Percentiles rank a stretch among this genome's conserved stretches.
phyloP scores from a whole-genome alignment of 2,888 invertebrate genomes.

The Dryocosmus kuriphilus region DNA sequence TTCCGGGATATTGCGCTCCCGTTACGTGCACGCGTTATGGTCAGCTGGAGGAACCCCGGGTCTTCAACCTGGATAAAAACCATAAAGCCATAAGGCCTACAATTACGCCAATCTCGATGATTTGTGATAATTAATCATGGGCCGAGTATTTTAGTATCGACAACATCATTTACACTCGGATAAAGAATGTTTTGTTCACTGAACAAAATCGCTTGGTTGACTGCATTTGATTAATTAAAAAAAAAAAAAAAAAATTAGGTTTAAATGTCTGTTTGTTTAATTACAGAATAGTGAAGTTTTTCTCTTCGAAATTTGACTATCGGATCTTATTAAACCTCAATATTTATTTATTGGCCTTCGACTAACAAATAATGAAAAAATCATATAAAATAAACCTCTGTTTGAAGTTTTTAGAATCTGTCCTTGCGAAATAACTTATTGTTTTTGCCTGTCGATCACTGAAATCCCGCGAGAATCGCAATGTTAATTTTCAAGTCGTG shows the following conservation, averaged over 20 bases:
- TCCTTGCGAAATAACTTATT: not conserved
- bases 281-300: too few relatives aligned
- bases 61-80: slow-evolving; percentile 57
- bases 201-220: too few relatives aligned
- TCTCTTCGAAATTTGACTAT: too few relatives aligned
- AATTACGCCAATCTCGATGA: slow-evolving; percentile 64
- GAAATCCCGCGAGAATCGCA: slow-evolving; percentile 65
- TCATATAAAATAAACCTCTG: not conserved
- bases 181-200: too few relatives aligned
- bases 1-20: slow-evolving; percentile 71
- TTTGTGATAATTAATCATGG: slow-evolving; percentile 9
- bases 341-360: too few relatives aligned
- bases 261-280: too few relatives aligned
- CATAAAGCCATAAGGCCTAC: slow-evolving; percentile 68
- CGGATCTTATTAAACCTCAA: too few relatives aligned
- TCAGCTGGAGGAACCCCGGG: slow-evolving; percentile 65
- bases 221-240: too few relatives aligned
- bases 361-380: not conserved
- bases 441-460: slow-evolving; percentile 54
- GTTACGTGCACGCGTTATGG: slow-evolving; percentile 55
- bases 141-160: not conserved
- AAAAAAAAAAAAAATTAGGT: too few relatives aligned
- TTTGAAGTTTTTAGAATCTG: not conserved
- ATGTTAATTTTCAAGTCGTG: slow-evolving; percentile 65
- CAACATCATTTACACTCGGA: too few relatives aligned